Base-by-base conservation (phyloP, 1,140 invertebrate species). In the Eueides isabella region DNA sequence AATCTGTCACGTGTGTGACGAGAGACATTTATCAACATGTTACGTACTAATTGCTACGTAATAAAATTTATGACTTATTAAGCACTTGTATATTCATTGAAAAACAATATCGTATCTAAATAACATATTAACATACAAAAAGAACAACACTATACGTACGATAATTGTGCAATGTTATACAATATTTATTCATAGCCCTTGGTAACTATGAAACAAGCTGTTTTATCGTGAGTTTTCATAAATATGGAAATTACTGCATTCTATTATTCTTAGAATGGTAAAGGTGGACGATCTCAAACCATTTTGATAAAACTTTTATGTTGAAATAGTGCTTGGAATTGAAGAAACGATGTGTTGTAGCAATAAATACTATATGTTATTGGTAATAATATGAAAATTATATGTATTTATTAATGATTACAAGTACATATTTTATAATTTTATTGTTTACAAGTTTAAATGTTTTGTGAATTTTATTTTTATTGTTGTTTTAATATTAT, bases 221-320 rank as follows among this genome's bases (percentile, higher is more conserved):
- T 74, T 68, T 64, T 73, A 73, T 73, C 29, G 35, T 63, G n/a
- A 44, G 23, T 66, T 78, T 74, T 74, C 69, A 78, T 74, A 74
- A 78, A 74, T 74, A 74, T 78, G 76, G 72, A 74, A 74, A 74
- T 74, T 29, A 38, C 61, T 14, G 62, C 35, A 77, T 70, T 70
- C 67, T 61, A 71, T 74, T 73, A 64, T 70, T 70, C 28, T 48
- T 6, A 55, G 62, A 67, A 71, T 77, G 71, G 66, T 77, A 74
- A 67, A 33, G 63, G 67, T 77, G 67, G 33, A 41, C 68, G 68
- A 31, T 38, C 68, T 71, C 55, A 71, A 0, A 7, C 23, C 48
- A 26, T 55, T 55, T 55, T 14, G 19, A 55, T 55, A 26, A 26
- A 55, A 55, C 48, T 55, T 55, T 55, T 55, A 11, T 55, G 23